phyloP scores from a whole-genome alignment of 2,113 vertebrate genomes.

The Sylvia atricapilla region DNA sequence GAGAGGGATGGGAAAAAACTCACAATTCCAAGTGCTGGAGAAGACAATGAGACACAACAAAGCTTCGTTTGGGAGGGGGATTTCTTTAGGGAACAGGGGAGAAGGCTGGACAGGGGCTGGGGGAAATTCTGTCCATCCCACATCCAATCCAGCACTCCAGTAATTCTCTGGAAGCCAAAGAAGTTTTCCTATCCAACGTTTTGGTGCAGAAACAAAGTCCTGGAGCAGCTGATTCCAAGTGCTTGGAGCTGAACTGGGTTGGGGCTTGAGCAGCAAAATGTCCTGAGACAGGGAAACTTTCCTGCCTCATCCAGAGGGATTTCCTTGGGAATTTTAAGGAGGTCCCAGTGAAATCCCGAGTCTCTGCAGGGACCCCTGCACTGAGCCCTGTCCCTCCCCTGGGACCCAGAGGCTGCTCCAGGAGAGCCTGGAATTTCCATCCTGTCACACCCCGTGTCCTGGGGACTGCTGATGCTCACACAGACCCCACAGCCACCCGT shows the following conservation, averaged over 20 bases:
- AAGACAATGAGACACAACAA: slow-evolving; percentile 57
- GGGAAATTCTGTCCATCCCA: background rate
- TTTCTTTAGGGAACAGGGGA: slow-evolving; percentile 8
- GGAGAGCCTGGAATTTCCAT: background rate
- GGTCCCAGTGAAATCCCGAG: background rate
- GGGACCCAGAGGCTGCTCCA: background rate
- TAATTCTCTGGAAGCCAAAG: background rate
- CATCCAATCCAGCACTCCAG: background rate
- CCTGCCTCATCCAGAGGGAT: background rate
- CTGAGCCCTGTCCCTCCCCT: background rate
- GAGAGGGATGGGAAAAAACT: slow-evolving; percentile 16
- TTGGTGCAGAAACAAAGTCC: background rate
- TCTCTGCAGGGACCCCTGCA: fast-evolving
- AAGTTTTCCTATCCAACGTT: background rate
- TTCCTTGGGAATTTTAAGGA: background rate
- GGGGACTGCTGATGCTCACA: background rate
- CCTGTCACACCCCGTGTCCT: fast-evolving
- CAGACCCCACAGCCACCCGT: background rate
- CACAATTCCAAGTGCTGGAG: background rate
- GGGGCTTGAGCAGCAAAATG: background rate
- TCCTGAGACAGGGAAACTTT: background rate
- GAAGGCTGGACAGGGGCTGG: background rate
- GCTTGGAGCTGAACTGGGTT: background rate
- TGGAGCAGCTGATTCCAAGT: background rate
- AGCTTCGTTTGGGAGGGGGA: background rate